Conservation (phyloP, 2,797 vertebrate genomes). For the Pangasius krempfi region DNA sequence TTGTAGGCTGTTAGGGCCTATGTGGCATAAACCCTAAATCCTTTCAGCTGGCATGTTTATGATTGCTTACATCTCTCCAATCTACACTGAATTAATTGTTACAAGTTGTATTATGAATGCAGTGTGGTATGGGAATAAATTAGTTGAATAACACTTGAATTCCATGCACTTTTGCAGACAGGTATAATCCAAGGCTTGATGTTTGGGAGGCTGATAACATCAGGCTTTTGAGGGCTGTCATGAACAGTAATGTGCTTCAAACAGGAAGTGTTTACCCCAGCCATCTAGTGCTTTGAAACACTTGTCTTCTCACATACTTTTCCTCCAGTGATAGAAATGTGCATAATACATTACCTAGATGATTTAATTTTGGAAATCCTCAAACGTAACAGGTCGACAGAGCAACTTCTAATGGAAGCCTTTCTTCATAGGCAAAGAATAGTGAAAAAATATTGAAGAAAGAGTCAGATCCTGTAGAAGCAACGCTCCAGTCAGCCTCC, state of each 20-base stretch:
- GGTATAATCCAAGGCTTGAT: neutral
- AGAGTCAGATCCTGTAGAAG: neutral
- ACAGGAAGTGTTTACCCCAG: neutral
- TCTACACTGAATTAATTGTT: neutral
- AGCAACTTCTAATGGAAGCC: neutral
- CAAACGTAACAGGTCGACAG: neutral
- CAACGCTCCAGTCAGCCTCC: neutral
- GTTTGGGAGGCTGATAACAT: neutral
- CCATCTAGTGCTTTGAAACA: neutral
- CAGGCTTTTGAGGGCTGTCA: neutral
- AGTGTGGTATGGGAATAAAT: neutral
- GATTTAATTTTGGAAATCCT: neutral
- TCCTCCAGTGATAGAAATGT: neutral
- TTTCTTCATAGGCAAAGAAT: neutral
- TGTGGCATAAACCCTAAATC: neutral
- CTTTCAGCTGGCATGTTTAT: neutral
- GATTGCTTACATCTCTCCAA: neutral
- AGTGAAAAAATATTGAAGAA: neutral
- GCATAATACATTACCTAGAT: neutral
- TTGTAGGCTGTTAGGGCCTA: neutral
- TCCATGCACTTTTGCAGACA: neutral
- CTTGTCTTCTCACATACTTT: neutral
- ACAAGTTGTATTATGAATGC: neutral
- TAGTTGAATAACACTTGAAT: neutral
- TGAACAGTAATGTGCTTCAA: neutral